Percentiles rank a stretch among this genome's conserved stretches.
These are phyloP conservation scores for Pseudonaja textilis DNA, from an alignment of 2,113 vertebrate species.

Conservation along the genomic window DNA sequence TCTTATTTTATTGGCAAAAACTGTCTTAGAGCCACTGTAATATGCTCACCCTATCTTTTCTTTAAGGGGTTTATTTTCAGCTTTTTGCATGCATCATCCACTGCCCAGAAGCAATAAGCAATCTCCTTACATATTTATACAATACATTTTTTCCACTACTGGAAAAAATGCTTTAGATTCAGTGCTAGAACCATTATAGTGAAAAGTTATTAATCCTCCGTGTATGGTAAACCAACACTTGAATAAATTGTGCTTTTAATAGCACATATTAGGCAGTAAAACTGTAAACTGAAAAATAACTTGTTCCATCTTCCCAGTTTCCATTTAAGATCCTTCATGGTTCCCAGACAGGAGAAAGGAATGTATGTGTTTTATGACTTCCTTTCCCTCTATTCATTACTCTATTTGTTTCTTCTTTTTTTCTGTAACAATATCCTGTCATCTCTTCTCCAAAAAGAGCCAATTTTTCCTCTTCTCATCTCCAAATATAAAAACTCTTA, in stretches of 20 bases:
- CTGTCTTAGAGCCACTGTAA: neutral
- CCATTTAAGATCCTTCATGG: neutral
- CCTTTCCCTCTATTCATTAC: neutral
- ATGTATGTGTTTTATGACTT: neutral
- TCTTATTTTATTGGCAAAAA: neutral
- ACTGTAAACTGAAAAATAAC: neutral
- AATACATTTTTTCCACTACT: conserved; percentile 3
- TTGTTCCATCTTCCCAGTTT: neutral
- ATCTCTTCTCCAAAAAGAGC: neutral
- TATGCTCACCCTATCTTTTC: neutral
- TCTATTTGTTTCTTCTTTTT: neutral
- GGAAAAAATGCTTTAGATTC: conserved; percentile 16
- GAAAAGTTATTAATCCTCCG: conserved; percentile 18
- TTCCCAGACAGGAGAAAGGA: neutral
- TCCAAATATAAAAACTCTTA: neutral
- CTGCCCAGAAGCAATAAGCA: conserved; percentile 2
- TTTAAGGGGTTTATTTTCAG: neutral
- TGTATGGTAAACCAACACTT: neutral
- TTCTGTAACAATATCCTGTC: neutral
- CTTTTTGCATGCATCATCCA: neutral
- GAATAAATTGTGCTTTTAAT: neutral
- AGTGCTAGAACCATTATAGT: neutral
- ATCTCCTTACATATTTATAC: neutral
- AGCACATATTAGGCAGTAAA: neutral
- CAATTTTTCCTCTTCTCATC: neutral